Evolutionary conservation across 1,140 invertebrate species (phyloP).

Genomic region (Bradynema listronoti): DNA sequence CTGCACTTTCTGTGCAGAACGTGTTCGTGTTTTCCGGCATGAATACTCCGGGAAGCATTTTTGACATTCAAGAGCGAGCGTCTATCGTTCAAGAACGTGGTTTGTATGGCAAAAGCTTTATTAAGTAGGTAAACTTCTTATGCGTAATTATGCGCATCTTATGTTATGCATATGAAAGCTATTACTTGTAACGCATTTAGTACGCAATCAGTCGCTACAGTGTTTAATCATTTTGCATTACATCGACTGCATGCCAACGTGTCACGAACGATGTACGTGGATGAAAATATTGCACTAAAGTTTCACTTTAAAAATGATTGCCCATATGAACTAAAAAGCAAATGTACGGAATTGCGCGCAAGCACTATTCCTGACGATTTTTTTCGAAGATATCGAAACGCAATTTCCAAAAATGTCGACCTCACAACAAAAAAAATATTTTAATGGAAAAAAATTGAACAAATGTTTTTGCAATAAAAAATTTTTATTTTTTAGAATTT

Average conservation of each 20-base stretch:
- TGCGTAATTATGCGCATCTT: too few species aligned
- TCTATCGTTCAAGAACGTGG: slow-evolving; percentile 64
- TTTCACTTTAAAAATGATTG: slow-evolving; percentile 88
- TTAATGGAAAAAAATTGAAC: too few species aligned
- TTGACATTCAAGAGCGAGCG: slow-evolving; percentile 9
- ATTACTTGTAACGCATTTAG: slow-evolving; percentile 16
- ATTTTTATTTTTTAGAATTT: too few species aligned
- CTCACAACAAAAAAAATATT: too few species aligned
- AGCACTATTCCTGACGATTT: too few species aligned
- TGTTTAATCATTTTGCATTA: slow-evolving; percentile 86
- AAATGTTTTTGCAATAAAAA: too few species aligned
- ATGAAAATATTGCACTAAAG: slow-evolving; percentile 74
- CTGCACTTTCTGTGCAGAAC: slow-evolving; percentile 36
- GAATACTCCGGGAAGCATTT: slow-evolving; percentile 16
- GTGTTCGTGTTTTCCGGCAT: slow-evolving; percentile 38
- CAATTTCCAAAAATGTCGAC: too few species aligned
- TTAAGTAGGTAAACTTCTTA: slow-evolving; percentile 57
- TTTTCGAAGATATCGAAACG: too few species aligned
- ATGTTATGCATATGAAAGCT: not conserved
- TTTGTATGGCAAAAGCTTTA: slow-evolving; percentile 69
- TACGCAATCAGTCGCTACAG: slow-evolving; percentile 78
- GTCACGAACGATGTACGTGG: slow-evolving; percentile 63
- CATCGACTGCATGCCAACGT: slow-evolving; percentile 63
- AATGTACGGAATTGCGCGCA: too few species aligned
- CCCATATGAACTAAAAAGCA: slow-evolving; percentile 60